Evolutionary conservation across 2,797 vertebrate genomes (phyloP), one percentile per base, ranked within the genome.

Genomic region (Hapalemur alaotrensis): DNA sequence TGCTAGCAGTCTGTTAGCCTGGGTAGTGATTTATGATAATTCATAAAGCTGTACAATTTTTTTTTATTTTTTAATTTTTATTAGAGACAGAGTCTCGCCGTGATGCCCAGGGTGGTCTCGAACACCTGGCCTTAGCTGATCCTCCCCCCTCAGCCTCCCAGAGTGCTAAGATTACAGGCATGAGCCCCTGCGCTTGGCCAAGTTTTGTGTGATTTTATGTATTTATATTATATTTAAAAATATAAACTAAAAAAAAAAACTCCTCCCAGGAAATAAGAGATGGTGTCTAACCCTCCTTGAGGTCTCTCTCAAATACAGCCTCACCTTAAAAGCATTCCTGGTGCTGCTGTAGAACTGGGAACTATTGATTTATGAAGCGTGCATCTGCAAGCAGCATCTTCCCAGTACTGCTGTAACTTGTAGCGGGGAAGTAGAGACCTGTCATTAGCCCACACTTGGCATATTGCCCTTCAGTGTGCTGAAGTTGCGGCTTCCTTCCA

Each of bases 181-280:
- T 57, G 54, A 57, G 54, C 54, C 22, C 9, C 54, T 57, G 54
- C 8, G 1, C 54, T 22, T 23, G 22, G 54, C 54, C 54, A 57
- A 13, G 5, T 72, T 90, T 65, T 69, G 38, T 76, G 59, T 8
- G 30, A 18, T 69, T 85, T 72, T 92, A 41, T 79, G 32, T 86
- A 76, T 79, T 92, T 86, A n/a, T 65, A 72, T 63, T 85, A 35
- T 85, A 69, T 91, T 89, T 93, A 54, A 92, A 78, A 95, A 75
- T 59, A 35, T 4, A 72, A 41, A 94, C 20, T 84, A 41, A 50
- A 38, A 30, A 10, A 50, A 30, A 10, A 50, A 50, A 28, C 20
- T 59, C 18, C 38, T 87, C 54, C 89, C 30, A 32, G 30, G 14
- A 61, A 50, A 38, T 48, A 63, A 46, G 61, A 83, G 70, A 59